Base-by-base conservation (phyloP, 2,113 vertebrate species). In the Boleophthalmus pectinirostris region DNA sequence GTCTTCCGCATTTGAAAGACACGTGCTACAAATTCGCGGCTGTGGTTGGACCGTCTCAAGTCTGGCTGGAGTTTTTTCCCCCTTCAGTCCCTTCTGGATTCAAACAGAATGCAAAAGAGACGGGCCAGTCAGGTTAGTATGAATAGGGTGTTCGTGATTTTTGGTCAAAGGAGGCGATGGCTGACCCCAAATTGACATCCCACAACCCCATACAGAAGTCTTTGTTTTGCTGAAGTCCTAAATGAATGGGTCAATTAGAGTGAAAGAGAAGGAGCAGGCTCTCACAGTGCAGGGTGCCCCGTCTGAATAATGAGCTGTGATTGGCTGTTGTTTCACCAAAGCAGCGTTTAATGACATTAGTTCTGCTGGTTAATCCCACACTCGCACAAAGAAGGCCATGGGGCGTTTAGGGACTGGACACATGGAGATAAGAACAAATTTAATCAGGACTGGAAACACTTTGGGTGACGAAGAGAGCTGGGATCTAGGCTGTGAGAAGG, bases 261-360 rank as follows among this genome's bases (percentile, higher is more conserved):
- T 61, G 16, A 8, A 61, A 61, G 25, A 33, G 16, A 61, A 33
- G 7, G 56, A 58, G 23, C 13, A 10, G n/a, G 10, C 21, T 56
- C 54, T 23, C 56, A 15, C 56, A 24, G 56, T 25, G 56, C 56
- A 25, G 29, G 9, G 16, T 38, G 29, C 35, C 60, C 10, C 20
- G 9, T 20, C 20, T 64, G 61, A 64, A 13, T 64, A 21, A 61
- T 33, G 25, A 12, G 58, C 58, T 18, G 25, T 61, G 58, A 33
- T 61, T 61, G 58, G 58, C 58, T 18, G 13, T 33, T 61, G 58
- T 61, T 61, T 33, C 58, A 6, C 25, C 29, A 61, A 63, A 64
- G 61, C 61, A n/a, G 61, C 61, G 33, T 64, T 64, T 64, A 64
- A 64, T 64, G 61, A 64, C 61, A 64, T 64, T 64, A 64, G 61